Evolutionary conservation across 1,140 invertebrate genomes (phyloP).

Genomic region (Ridgeia piscesae): DNA sequence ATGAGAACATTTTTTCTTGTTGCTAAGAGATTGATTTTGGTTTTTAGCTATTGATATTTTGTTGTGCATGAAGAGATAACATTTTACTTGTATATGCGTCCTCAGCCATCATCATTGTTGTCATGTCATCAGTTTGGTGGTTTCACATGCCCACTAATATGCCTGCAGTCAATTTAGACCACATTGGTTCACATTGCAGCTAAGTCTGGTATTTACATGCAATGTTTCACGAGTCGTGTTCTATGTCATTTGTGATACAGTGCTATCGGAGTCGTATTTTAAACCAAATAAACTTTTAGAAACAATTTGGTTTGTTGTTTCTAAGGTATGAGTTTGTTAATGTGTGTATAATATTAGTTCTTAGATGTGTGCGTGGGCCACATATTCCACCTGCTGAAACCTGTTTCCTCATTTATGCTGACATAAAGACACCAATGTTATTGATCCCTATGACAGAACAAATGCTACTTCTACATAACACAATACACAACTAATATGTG

Average conservation of each 20-base stretch:
- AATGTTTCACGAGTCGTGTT: neutral
- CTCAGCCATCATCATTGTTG: neutral
- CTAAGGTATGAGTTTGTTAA: too few relatives aligned
- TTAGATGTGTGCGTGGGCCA: too few relatives aligned
- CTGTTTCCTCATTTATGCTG: too few relatives aligned
- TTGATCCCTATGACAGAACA: too few relatives aligned
- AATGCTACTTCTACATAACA: too few relatives aligned
- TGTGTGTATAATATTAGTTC: too few relatives aligned
- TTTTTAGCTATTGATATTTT: neutral
- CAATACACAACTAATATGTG: too few relatives aligned
- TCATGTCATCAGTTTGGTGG: neutral
- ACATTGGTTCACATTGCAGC: neutral
- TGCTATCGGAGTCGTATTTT: neutral
- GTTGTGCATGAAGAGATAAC: neutral
- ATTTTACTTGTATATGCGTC: neutral
- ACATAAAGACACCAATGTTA: too few relatives aligned
- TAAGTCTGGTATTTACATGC: neutral
- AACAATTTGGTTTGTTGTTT: neutral
- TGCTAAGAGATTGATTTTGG: neutral
- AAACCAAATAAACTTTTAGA: conserved; percentile 2
- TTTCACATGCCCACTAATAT: neutral
- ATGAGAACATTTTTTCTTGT: neutral
- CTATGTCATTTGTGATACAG: neutral
- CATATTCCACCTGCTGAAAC: too few relatives aligned
- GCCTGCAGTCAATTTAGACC: neutral